phyloP scores from a whole-genome alignment of 2,888 invertebrate species.

The Patella depressa region DNA sequence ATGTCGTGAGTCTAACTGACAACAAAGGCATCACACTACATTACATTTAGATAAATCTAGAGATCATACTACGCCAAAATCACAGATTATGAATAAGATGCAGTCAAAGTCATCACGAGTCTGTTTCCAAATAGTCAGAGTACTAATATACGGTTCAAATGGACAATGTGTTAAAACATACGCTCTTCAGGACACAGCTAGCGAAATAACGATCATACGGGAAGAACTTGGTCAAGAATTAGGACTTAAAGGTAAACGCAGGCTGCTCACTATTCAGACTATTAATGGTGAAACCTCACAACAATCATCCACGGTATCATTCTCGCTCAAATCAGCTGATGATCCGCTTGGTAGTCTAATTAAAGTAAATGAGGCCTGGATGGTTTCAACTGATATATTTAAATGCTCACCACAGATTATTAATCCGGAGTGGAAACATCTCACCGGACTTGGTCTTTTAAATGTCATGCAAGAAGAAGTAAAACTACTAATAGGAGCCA shows the following conservation, averaged over 20 bases:
- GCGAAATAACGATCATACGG: background rate
- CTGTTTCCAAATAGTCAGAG: no score
- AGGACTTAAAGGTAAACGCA: background rate
- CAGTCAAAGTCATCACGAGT: no score
- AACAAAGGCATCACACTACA: no score
- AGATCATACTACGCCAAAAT: no score
- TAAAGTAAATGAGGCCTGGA: constrained; percentile 9
- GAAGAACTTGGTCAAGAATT: background rate
- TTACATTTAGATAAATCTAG: no score
- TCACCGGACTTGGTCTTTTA: background rate
- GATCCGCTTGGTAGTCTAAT: background rate
- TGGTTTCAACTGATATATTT: background rate
- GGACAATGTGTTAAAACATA: background rate
- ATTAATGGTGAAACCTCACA: background rate
- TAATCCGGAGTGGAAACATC: background rate
- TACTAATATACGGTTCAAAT: background rate
- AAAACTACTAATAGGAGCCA: background rate
- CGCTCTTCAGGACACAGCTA: background rate
- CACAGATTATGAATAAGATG: no score
- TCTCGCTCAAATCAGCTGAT: background rate
- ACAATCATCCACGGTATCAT: background rate
- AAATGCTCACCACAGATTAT: background rate
- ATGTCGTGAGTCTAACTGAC: no score
- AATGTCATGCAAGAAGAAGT: background rate
- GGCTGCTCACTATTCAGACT: background rate